Evolutionary conservation across 2,888 invertebrate genomes (phyloP), one percentile per base, ranked within the genome.

Genomic region (Fissipunctia ypsillon): DNA sequence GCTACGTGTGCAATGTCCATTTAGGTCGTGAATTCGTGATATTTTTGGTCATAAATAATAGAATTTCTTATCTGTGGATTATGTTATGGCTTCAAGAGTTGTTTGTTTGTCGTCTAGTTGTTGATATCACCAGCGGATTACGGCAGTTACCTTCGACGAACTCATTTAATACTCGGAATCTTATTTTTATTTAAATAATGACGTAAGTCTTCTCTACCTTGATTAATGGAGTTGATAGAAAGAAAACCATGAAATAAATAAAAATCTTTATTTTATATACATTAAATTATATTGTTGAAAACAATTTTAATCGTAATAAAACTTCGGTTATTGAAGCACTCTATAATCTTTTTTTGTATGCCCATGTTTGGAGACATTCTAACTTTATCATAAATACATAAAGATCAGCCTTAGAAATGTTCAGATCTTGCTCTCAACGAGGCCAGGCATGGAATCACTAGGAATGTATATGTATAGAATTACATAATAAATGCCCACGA

Each of bases 201-300:
- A 85, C 52, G 69, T 72, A 71, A 74, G 35, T 45, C 50, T 67
- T 52, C 63, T 64, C 48, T 16, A 67, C 70, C 73, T 74, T 80
- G 50, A 52, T 35, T 43, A 25, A 31, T 64, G 48, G 31, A 25
- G 19, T 43, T 19, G n/a, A 50, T 68, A 63, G 16, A 89, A 90
- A 90, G 84, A 80, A 87, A 87, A 81, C 73, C 68, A 81, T 63
- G 81, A 66, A 90, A 92, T 95, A 95, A 95, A 95, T 95, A 95
- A 94, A 95, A 94, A 93, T 93, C 93, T 96, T 95, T 96, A 95
- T 95, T n/a, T n/a, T 96, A 94, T 95, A 95, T 95, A 95, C 95
- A 95, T 95, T 95, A 94, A 94, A 95, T 95, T 94, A 95, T 94
- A 95, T 92, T 92, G 91, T 93, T 93, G 92, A 92, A 93, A 94